Evolutionary conservation across 2,797 vertebrate species (phyloP).

Genomic region (Sternotherus odoratus): DNA sequence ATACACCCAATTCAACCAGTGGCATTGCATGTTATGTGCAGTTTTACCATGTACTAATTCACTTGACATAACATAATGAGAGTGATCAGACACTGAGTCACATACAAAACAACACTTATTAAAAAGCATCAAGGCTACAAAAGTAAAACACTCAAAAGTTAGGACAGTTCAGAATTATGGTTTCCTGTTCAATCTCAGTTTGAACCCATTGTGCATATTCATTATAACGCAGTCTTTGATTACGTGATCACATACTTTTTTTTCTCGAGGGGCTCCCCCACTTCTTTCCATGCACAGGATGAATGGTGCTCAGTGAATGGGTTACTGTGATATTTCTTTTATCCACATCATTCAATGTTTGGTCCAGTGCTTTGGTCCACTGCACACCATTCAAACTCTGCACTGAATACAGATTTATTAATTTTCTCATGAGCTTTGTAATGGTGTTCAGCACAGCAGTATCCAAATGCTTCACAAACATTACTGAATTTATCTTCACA

Average conservation of each 20-base stretch:
- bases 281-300: neutral
- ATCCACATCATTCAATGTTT: neutral
- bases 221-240: neutral
- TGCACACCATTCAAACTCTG: neutral
- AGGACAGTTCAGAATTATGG: neutral
- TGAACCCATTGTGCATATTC: neutral
- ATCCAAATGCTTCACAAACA: neutral
- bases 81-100: neutral
- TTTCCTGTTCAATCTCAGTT: neutral
- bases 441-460: constrained; percentile 5
- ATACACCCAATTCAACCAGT: fast-evolving
- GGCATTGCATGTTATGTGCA: neutral
- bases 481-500: constrained; percentile 1
- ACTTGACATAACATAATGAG: neutral
- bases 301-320: neutral
- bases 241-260: fast-evolving
- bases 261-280: neutral
- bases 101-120: neutral
- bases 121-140: neutral
- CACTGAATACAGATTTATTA: constrained; percentile 37
- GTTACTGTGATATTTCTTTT: neutral
- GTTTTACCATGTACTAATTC: neutral
- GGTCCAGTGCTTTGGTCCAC: neutral
- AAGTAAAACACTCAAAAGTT: neutral
- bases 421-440: constrained; percentile 11